These are phyloP conservation scores for Apostichopus californicus DNA, from an alignment of 35 echinoderm and acorn worm species.

Conservation along the genomic window DNA sequence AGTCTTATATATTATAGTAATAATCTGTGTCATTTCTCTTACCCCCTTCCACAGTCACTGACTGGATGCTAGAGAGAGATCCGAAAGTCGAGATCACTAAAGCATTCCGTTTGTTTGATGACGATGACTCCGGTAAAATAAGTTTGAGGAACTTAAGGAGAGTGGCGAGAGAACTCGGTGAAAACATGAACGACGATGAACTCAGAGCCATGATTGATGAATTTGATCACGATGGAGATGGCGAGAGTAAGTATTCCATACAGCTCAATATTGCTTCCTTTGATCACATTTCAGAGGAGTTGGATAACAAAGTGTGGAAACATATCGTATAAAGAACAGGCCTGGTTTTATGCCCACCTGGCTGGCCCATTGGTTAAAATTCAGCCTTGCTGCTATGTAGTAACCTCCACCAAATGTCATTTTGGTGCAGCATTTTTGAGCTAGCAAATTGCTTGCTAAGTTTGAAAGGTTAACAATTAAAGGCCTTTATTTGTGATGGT, in stretches of 20 bases:
- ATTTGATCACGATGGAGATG: conserved; percentile 97
- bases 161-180: conserved; percentile 90
- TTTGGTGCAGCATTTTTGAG: too few species aligned
- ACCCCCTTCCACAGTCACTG: conserved; percentile 64
- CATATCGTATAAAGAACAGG: too few species aligned
- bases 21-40: neutral
- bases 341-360: too few species aligned
- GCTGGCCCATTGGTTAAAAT: too few species aligned
- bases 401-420: too few species aligned
- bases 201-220: conserved; percentile 98
- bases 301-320: too few species aligned
- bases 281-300: too few species aligned
- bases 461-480: too few species aligned
- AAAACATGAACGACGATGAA: conserved; percentile 97
- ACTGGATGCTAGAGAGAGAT: conserved; percentile 95
- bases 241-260: conserved; percentile 77
- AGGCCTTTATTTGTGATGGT: too few species aligned
- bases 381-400: too few species aligned
- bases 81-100: conserved; percentile 93
- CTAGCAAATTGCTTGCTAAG: too few species aligned
- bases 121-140: conserved; percentile 97
- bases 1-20: neutral
- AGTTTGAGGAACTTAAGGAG: conserved; percentile 83
- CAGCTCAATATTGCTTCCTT: too few species aligned
- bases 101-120: conserved; percentile 95